These are phyloP conservation scores for Dicyrtomina minuta DNA, from an alignment of 2,888 invertebrate genomes.

Conservation along the genomic window DNA sequence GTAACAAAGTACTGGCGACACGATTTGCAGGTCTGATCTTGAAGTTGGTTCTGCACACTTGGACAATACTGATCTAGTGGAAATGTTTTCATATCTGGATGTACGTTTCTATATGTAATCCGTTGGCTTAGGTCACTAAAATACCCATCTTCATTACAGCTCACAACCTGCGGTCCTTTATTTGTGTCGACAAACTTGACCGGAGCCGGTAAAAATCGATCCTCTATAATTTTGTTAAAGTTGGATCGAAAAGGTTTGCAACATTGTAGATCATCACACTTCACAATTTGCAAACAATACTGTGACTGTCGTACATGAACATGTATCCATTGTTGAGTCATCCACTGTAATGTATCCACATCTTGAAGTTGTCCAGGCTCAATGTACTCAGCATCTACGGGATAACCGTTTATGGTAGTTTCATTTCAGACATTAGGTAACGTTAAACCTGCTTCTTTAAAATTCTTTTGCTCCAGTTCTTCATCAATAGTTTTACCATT, in stretches of 20 bases:
- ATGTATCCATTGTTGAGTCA: slow-evolving; percentile 14
- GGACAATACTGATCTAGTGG: slow-evolving; percentile 31
- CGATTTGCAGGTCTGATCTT: too few species aligned
- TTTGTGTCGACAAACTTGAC: too few species aligned
- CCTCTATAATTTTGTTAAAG: too few species aligned
- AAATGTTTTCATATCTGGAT: neutral
- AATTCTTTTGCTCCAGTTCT: slow-evolving; percentile 55
- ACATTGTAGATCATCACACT: slow-evolving; percentile 25
- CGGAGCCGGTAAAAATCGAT: too few species aligned
- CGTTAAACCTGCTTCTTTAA: slow-evolving; percentile 54
- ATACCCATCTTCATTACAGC: too few species aligned
- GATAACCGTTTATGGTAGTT: slow-evolving; percentile 53
- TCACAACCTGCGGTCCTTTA: too few species aligned
- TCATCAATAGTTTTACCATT: slow-evolving; percentile 52
- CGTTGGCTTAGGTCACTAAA: neutral
- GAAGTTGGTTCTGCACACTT: neutral
- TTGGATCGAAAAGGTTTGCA: slow-evolving; percentile 5
- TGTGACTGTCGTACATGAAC: slow-evolving; percentile 28
- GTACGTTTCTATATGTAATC: neutral
- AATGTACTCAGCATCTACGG: slow-evolving; percentile 25
- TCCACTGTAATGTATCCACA: neutral
- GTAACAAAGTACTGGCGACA: too few species aligned
- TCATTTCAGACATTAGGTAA: slow-evolving; percentile 55
- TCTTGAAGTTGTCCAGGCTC: neutral
- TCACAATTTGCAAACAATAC: too few species aligned